Percentiles rank a stretch among this genome's conserved stretches.
Conservation (phyloP, 2,888 invertebrate genomes). For the Cordilura impudica region DNA sequence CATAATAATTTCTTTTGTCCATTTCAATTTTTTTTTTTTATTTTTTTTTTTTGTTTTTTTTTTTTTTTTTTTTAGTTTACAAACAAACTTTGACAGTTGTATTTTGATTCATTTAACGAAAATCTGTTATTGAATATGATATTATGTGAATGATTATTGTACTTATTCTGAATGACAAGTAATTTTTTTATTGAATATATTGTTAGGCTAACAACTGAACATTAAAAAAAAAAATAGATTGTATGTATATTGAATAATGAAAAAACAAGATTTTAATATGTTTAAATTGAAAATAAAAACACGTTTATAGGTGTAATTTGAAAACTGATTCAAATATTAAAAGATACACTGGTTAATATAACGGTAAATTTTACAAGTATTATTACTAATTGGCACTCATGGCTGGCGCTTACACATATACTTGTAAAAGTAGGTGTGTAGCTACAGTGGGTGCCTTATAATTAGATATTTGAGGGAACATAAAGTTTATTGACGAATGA, state of each 20-base stretch:
- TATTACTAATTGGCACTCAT: too few species aligned
- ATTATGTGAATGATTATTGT: conserved; percentile 1
- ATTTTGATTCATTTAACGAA: neutral
- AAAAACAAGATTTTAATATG: conserved; percentile 18
- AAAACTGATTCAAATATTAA: conserved; percentile 15
- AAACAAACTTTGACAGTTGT: neutral
- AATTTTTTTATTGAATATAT: conserved; percentile 2
- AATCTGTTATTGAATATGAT: conserved; percentile 29
- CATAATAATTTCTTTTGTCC: conserved; percentile 51
- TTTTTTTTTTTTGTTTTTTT: neutral
- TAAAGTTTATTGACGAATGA: too few species aligned
- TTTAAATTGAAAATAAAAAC: conserved; percentile 12
- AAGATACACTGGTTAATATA: neutral
- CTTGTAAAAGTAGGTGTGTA: too few species aligned
- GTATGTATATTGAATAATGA: neutral
- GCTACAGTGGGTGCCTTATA: too few species aligned
- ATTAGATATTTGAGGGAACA: too few species aligned
- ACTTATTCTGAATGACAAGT: conserved; percentile 25
- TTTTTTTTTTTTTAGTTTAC: neutral
- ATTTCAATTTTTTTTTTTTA: conserved; percentile 19
- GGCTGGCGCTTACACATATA: too few species aligned
- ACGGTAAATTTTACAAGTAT: too few species aligned
- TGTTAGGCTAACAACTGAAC: conserved; percentile 14
- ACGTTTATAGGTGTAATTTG: neutral
- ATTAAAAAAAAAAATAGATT: neutral